phyloP scores from a whole-genome alignment of 2,888 invertebrate species.

The Latrodectus hesperus region DNA sequence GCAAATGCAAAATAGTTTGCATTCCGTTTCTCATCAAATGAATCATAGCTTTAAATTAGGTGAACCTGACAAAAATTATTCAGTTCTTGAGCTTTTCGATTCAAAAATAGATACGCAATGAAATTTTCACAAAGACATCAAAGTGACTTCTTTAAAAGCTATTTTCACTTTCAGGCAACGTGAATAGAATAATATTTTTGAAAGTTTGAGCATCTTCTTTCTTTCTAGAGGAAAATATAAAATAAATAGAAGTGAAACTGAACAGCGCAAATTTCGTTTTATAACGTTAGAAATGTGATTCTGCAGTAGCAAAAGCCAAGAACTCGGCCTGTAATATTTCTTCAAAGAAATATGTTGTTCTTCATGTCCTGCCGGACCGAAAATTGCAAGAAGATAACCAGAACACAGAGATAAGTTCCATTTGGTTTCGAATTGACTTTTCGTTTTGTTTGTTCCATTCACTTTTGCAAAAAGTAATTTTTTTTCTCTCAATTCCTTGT shows the following conservation, averaged over 20 bases:
- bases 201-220: constrained; percentile 16
- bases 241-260: constrained; percentile 14
- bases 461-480: not conserved
- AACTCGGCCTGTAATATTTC: constrained; percentile 20
- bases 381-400: constrained; percentile 43
- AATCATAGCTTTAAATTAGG: too few species aligned
- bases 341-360: not conserved
- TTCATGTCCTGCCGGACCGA: constrained; percentile 3
- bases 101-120: constrained; percentile 4
- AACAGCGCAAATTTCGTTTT: not conserved
- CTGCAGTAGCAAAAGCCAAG: constrained; percentile 38
- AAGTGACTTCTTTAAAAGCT: constrained; percentile 50
- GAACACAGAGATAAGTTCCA: constrained; percentile 32
- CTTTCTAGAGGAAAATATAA: constrained; percentile 12
- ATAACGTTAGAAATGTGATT: constrained; percentile 27
- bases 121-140: constrained; percentile 23
- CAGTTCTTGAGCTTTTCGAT: too few species aligned
- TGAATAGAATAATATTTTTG: constrained; percentile 54
- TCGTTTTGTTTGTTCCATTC: not conserved
- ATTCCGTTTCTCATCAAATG: too few species aligned
- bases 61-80: too few species aligned
- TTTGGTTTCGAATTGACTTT: constrained; percentile 24
- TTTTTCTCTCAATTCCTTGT: not conserved
- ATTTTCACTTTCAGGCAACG: constrained; percentile 9
- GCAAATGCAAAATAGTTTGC: too few species aligned